phyloP scores from a whole-genome alignment of 2,888 invertebrate genomes.

The Campaea margaritaria region DNA sequence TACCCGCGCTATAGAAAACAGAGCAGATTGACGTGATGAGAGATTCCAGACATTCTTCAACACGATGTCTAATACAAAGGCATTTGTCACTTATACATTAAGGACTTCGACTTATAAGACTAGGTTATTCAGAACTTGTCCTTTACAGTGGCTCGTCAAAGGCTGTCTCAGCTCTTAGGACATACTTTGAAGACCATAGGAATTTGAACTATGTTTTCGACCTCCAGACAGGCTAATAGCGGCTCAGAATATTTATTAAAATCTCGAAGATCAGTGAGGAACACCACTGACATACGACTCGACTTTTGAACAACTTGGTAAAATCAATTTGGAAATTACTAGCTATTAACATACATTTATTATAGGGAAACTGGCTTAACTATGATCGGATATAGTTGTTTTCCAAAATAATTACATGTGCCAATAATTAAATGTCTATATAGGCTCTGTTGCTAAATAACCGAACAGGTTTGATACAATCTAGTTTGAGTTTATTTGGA shows the following conservation, averaged over 20 bases:
- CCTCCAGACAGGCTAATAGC: slow-evolving; percentile 3
- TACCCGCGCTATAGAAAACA: slow-evolving; percentile 60
- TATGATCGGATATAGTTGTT: no score
- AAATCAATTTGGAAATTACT: no score
- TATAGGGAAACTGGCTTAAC: no score
- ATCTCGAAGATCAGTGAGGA: slow-evolving; percentile 1
- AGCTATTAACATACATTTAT: no score
- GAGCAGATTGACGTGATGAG: slow-evolving; percentile 61
- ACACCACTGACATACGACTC: background rate
- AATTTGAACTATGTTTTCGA: slow-evolving; percentile 16
- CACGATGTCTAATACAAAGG: slow-evolving; percentile 41
- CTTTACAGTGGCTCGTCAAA: slow-evolving; percentile 9
- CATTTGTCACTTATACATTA: slow-evolving; percentile 23
- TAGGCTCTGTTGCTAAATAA: no score
- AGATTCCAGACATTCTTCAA: slow-evolving; percentile 63
- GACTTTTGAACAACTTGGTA: no score
- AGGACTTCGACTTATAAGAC: slow-evolving; percentile 9
- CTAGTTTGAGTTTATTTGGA: background rate
- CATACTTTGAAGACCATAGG: slow-evolving; percentile 15
- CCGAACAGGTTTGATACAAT: background rate
- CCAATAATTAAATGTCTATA: no score
- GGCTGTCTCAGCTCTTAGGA: slow-evolving; percentile 4
- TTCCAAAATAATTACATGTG: no score
- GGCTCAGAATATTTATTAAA: slow-evolving; percentile 13
- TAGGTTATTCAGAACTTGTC: slow-evolving; percentile 7